Percentiles rank a stretch among this genome's conserved stretches.
Evolutionary conservation across 1,140 invertebrate species (phyloP).

Genomic region (Dreissena rostriformis): DNA sequence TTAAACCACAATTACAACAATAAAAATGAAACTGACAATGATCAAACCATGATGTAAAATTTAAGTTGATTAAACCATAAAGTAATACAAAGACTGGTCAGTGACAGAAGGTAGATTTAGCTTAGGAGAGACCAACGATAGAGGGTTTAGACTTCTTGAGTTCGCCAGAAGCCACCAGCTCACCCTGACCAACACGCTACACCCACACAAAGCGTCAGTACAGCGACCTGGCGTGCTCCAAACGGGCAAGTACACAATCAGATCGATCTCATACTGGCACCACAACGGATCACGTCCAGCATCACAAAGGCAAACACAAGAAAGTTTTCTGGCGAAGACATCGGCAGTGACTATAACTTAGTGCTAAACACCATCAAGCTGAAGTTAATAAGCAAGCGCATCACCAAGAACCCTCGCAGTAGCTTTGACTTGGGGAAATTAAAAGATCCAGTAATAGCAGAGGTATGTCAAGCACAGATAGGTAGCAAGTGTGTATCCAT

Average conservation of each 20-base stretch:
- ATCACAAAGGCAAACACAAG: conserved; percentile 58
- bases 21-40: neutral
- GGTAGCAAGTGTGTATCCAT: conserved; percentile 50
- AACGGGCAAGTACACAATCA: conserved; percentile 48
- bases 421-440: conserved; percentile 51
- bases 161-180: no score
- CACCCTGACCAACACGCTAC: no score
- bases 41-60: no score
- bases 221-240: conserved; percentile 11
- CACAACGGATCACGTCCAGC: conserved; percentile 40
- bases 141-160: no score
- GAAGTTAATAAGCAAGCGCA: conserved; percentile 24
- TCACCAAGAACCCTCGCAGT: conserved; percentile 4
- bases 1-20: no score
- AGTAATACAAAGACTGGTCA: no score
- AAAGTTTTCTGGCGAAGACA: conserved; percentile 51
- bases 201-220: neutral
- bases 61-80: no score
- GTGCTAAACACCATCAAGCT: conserved; percentile 52
- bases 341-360: conserved; percentile 64
- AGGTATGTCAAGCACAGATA: conserved; percentile 50
- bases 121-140: no score
- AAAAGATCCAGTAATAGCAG: conserved; percentile 45
- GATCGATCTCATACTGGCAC: conserved; percentile 55
- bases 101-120: no score